Conservation (phyloP, 2,888 invertebrate genomes). For the Heliconius erato region DNA sequence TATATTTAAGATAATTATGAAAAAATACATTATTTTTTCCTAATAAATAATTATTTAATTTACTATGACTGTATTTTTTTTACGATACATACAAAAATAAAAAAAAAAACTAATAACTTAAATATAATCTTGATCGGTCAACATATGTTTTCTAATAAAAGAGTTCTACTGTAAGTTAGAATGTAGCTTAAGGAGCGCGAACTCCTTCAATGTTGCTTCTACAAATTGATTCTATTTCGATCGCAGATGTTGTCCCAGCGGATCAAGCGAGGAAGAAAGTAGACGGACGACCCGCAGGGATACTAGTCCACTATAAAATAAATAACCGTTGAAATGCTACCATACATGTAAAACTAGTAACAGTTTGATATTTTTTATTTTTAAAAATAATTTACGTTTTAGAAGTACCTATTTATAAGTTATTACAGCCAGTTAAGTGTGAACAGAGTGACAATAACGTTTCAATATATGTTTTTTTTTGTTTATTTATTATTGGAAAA, state of each 20-base stretch:
- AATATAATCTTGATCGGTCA: not conserved
- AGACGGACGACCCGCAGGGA: slow-evolving; percentile 39
- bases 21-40: too few species aligned
- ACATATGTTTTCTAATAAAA: slow-evolving; percentile 42
- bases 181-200: slow-evolving; percentile 63
- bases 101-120: not conserved
- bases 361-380: not conserved
- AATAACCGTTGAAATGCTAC: slow-evolving; percentile 39
- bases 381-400: too few species aligned
- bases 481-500: too few species aligned
- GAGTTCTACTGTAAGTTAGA: slow-evolving; percentile 60
- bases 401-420: not conserved
- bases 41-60: too few species aligned
- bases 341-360: not conserved
- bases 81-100: too few species aligned
- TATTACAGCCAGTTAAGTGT: too few species aligned
- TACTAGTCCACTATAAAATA: slow-evolving; percentile 35
- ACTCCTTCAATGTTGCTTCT: slow-evolving; percentile 70
- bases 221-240: slow-evolving; percentile 80
- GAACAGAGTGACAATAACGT: not conserved
- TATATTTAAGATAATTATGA: too few species aligned
- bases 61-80: too few species aligned
- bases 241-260: slow-evolving; percentile 60
- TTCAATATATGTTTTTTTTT: not conserved
- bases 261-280: slow-evolving; percentile 47